These are phyloP conservation scores for Patagioenas fasciata DNA, from an alignment of 2,113 vertebrate genomes.

Conservation along the genomic window DNA sequence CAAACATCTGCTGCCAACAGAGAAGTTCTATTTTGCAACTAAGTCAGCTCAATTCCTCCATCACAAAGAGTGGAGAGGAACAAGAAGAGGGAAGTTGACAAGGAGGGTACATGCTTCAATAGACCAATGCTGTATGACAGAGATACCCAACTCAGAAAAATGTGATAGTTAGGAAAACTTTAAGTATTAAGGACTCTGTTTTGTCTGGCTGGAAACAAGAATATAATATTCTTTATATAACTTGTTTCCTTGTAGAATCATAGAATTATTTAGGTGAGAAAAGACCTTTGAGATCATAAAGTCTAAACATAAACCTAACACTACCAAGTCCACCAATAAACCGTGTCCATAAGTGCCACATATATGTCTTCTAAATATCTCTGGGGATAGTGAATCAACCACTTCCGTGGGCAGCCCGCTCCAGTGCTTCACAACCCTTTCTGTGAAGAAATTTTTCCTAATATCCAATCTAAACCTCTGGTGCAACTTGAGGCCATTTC, in stretches of 20 bases:
- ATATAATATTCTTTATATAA: background rate
- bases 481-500: too few species aligned
- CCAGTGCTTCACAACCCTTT: too few species aligned
- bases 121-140: background rate
- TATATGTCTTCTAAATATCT: too few species aligned
- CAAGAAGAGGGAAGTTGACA: background rate
- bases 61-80: background rate
- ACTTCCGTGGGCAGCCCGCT: too few species aligned
- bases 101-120: background rate
- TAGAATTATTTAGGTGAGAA: too few species aligned
- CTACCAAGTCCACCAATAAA: too few species aligned
- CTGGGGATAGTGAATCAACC: too few species aligned
- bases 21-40: background rate
- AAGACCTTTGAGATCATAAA: too few species aligned
- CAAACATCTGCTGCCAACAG: background rate
- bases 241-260: background rate
- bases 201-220: background rate
- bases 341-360: too few species aligned
- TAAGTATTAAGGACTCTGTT: background rate
- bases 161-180: background rate
- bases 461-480: too few species aligned
- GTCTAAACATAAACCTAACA: too few species aligned
- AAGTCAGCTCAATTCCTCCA: background rate
- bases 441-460: too few species aligned
- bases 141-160: background rate